Evolutionary conservation across 2,888 invertebrate genomes (phyloP).

Genomic region (Cremastinae sp.): DNA sequence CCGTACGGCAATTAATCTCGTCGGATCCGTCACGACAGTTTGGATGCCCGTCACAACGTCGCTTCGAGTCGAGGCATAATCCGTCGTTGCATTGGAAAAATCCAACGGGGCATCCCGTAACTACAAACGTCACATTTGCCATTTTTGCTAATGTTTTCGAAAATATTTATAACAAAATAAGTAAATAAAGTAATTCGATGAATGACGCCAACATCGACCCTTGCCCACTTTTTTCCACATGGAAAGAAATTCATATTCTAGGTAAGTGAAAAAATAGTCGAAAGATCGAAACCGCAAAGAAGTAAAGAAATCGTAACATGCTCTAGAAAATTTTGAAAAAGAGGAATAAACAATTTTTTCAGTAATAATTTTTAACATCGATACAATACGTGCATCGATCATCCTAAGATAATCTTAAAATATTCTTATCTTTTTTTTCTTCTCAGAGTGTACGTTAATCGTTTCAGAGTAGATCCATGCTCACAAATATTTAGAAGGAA

Average conservation of each 20-base stretch:
- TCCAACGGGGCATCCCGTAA: conserved; percentile 75
- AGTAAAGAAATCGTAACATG: conserved; percentile 28
- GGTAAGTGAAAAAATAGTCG: neutral
- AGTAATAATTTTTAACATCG: conserved; percentile 33
- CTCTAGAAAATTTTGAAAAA: conserved; percentile 32
- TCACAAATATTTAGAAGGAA: conserved; percentile 23
- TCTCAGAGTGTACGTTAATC: neutral
- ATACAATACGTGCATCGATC: conserved; percentile 53
- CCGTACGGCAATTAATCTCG: conserved; percentile 83
- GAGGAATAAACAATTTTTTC: conserved; percentile 23
- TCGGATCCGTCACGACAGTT: conserved; percentile 84
- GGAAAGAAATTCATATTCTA: conserved; percentile 1
- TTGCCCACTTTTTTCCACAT: conserved; percentile 47
- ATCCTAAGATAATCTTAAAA: conserved; percentile 37
- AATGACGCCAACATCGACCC: conserved; percentile 33
- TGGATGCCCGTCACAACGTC: conserved; percentile 83
- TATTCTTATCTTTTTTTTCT: conserved; percentile 11
- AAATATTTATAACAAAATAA: too few species aligned
- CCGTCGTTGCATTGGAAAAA: conserved; percentile 83
- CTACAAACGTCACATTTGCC: conserved; percentile 65
- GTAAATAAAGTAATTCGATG: conserved; percentile 31
- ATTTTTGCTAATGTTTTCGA: too few species aligned
- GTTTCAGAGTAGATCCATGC: conserved; percentile 48
- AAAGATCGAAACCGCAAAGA: conserved; percentile 16
- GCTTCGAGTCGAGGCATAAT: conserved; percentile 81